These are phyloP conservation scores for Lophius piscatorius DNA, from an alignment of 2,113 vertebrate species.

Conservation along the genomic window DNA sequence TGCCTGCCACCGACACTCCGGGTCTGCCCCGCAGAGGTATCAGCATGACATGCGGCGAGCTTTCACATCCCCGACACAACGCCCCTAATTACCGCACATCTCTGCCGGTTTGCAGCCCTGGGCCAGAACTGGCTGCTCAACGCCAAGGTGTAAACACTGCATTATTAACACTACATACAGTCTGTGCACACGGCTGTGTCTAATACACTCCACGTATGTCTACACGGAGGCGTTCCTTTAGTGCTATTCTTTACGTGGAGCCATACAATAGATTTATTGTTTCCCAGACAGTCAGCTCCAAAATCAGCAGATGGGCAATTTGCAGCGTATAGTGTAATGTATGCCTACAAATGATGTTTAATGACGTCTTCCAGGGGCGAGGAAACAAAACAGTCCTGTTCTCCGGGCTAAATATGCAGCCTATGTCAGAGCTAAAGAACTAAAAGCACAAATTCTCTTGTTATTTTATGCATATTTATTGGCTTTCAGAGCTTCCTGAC, in stretches of 20 bases:
- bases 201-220: constrained; percentile 50
- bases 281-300: constrained; percentile 42
- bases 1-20: too few species aligned
- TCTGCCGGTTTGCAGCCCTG: constrained; percentile 60
- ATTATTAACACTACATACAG: constrained; percentile 72
- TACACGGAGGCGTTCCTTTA: constrained; percentile 41
- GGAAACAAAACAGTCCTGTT: constrained; percentile 56
- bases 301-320: constrained; percentile 68
- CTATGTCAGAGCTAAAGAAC: constrained; percentile 29
- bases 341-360: constrained; percentile 72
- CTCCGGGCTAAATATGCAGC: constrained; percentile 59
- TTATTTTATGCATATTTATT: constrained; percentile 38
- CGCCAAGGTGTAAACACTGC: constrained; percentile 73
- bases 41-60: constrained; percentile 52
- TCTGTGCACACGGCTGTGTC: constrained; percentile 39
- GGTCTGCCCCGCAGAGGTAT: too few species aligned
- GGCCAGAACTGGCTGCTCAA: constrained; percentile 57
- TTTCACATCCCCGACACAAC: constrained; percentile 54
- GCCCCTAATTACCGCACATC: constrained; percentile 66
- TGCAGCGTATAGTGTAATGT: constrained; percentile 61
- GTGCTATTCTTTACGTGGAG: constrained; percentile 43
- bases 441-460: constrained; percentile 15
- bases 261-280: constrained; percentile 63
- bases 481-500: too few species aligned
- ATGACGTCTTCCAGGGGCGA: constrained; percentile 67